These are phyloP conservation scores for Hirundichthys speculiger DNA, from an alignment of 2,113 vertebrate species.

Conservation along the genomic window DNA sequence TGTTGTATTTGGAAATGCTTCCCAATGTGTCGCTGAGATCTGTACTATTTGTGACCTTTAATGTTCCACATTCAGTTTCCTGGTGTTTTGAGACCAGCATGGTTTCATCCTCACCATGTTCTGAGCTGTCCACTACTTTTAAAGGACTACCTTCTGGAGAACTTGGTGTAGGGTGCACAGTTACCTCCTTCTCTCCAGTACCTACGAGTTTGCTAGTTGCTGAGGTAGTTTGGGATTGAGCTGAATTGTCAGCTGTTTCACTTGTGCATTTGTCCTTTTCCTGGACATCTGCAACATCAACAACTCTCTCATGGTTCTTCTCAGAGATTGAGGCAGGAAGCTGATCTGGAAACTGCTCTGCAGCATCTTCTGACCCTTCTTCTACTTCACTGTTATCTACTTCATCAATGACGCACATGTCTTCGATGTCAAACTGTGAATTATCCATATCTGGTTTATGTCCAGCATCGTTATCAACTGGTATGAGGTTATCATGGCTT, in stretches of 20 bases:
- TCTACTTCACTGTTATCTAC: slow-evolving; percentile 51
- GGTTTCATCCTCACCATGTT: neutral
- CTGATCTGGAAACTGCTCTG: neutral
- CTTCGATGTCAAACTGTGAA: slow-evolving; percentile 54
- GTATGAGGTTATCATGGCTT: neutral
- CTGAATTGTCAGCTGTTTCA: neutral
- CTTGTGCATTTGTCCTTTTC: neutral
- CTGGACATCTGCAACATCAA: neutral
- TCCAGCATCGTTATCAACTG: slow-evolving; percentile 36
- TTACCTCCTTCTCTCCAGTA: neutral
- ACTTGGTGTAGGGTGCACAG: neutral
- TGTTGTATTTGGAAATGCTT: neutral
- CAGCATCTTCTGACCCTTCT: neutral
- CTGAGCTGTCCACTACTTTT: neutral
- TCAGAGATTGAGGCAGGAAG: neutral
- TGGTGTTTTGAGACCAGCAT: slow-evolving; percentile 1
- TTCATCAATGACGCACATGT: slow-evolving; percentile 76
- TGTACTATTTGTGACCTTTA: neutral
- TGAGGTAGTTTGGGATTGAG: slow-evolving; percentile 25
- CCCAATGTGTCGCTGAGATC: neutral
- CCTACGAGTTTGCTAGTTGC: neutral
- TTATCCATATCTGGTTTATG: slow-evolving; percentile 29
- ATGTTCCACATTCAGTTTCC: neutral
- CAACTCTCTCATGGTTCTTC: neutral
- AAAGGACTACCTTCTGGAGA: neutral